These are phyloP conservation scores for Mesoligia furuncula DNA, from an alignment of 2,888 invertebrate species.

Conservation along the genomic window DNA sequence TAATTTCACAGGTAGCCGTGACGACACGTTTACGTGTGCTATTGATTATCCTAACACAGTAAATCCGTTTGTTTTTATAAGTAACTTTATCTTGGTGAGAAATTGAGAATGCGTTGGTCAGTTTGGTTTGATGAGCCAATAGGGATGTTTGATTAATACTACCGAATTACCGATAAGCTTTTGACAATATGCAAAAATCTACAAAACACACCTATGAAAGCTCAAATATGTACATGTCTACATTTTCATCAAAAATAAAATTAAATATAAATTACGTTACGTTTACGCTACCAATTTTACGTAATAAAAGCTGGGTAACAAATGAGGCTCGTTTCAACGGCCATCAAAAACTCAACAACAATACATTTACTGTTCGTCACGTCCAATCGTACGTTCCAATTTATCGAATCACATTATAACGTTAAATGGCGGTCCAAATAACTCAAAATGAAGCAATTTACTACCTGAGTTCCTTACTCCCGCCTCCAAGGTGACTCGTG, in stretches of 20 bases:
- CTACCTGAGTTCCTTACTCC: slow-evolving; percentile 89
- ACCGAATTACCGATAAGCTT: background rate
- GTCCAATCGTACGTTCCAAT: slow-evolving; percentile 71
- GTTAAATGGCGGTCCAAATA: slow-evolving; percentile 73
- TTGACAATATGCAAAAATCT: background rate
- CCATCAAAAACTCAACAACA: slow-evolving; percentile 52
- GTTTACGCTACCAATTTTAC: slow-evolving; percentile 22
- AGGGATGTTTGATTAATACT: background rate
- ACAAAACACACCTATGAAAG: background rate
- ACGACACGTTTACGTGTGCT: slow-evolving; percentile 80
- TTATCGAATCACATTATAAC: slow-evolving; percentile 75
- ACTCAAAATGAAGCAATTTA: slow-evolving; percentile 87
- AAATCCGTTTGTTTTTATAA: slow-evolving; percentile 45
- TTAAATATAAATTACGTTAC: background rate
- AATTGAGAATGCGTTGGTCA: slow-evolving; percentile 36
- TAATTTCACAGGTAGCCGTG: slow-evolving; percentile 82
- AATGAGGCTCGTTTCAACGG: slow-evolving; percentile 35
- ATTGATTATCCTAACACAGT: slow-evolving; percentile 60
- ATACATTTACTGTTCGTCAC: slow-evolving; percentile 59
- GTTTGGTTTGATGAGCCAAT: background rate
- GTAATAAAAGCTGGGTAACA: slow-evolving; percentile 47
- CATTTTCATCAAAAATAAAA: background rate
- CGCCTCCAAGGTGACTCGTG: slow-evolving; percentile 86
- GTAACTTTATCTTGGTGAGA: slow-evolving; percentile 48
- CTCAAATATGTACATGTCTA: background rate